phyloP scores from a whole-genome alignment of 2,888 invertebrate genomes.

The Eupithecia exiguata region DNA sequence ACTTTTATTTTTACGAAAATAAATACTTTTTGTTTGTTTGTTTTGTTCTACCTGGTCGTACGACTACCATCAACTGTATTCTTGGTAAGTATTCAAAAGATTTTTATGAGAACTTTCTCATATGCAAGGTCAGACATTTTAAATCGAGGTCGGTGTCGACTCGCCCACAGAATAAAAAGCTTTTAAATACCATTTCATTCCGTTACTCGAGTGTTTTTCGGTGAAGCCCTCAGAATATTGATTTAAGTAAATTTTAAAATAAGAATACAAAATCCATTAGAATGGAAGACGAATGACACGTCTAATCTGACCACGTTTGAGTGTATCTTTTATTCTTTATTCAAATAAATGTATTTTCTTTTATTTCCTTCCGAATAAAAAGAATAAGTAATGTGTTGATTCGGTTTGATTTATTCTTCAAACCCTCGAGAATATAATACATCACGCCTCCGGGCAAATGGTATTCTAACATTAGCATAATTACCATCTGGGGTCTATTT shows the following conservation, averaged over 20 bases:
- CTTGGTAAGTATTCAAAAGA: background rate
- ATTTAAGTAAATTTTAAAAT: conserved; percentile 40
- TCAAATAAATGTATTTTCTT: conserved; percentile 39
- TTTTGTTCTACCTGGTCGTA: too few species aligned
- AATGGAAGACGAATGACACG: conserved; percentile 70
- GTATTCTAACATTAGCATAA: conserved; percentile 66
- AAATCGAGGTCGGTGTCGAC: background rate
- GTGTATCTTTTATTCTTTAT: conserved; percentile 47
- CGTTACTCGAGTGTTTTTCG: conserved; percentile 32
- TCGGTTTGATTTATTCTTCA: conserved; percentile 63
- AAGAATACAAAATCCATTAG: conserved; percentile 58
- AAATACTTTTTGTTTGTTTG: too few species aligned
- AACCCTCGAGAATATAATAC: conserved; percentile 50
- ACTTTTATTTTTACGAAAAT: background rate
- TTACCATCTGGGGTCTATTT: conserved; percentile 43
- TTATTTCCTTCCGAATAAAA: conserved; percentile 53
- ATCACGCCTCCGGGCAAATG: conserved; percentile 51
- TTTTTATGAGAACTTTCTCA: background rate
- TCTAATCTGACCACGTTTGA: conserved; percentile 75
- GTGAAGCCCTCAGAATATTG: conserved; percentile 42
- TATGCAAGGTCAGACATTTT: background rate
- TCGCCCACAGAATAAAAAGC: background rate
- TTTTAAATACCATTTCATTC: conserved; percentile 16
- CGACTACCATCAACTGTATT: background rate
- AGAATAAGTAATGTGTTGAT: conserved; percentile 69